phyloP scores from a whole-genome alignment of 2,888 invertebrate genomes.

The Brachyopa scutellaris region DNA sequence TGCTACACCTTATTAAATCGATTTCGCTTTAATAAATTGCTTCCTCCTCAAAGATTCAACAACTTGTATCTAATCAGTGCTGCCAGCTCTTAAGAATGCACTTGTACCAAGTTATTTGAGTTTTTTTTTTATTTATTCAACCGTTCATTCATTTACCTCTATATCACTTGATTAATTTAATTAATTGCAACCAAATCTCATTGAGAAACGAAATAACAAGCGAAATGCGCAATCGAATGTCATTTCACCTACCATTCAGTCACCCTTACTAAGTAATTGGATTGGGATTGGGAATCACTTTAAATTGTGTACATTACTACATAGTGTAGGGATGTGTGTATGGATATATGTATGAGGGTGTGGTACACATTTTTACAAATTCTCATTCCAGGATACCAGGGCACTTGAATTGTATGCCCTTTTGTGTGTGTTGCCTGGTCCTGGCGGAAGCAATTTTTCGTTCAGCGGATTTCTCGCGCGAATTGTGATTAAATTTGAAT shows the following conservation, averaged over 20 bases:
- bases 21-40: no score
- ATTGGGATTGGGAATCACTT: no score
- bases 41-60: no score
- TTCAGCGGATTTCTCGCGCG: conserved; percentile 32
- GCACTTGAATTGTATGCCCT: conserved; percentile 22
- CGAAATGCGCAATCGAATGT: conserved; percentile 8
- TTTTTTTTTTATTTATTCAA: not conserved
- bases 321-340: no score
- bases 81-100: no score
- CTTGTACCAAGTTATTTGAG: no score
- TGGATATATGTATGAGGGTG: no score
- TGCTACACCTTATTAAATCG: no score
- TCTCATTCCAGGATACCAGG: no score
- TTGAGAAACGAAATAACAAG: not conserved
- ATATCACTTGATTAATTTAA: conserved; percentile 41
- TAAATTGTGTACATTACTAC: no score
- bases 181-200: conserved; percentile 43
- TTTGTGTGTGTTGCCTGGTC: conserved; percentile 25
- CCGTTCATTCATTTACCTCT: not conserved
- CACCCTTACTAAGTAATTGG: conserved; percentile 20
- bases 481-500: conserved; percentile 52
- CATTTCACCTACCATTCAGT: conserved; percentile 23
- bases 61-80: no score
- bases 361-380: no score
- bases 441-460: not conserved